Percentiles rank a stretch among this genome's conserved stretches.
Evolutionary conservation across 2,113 vertebrate species (phyloP).

Genomic region (Coryphaenoides rupestris): DNA sequence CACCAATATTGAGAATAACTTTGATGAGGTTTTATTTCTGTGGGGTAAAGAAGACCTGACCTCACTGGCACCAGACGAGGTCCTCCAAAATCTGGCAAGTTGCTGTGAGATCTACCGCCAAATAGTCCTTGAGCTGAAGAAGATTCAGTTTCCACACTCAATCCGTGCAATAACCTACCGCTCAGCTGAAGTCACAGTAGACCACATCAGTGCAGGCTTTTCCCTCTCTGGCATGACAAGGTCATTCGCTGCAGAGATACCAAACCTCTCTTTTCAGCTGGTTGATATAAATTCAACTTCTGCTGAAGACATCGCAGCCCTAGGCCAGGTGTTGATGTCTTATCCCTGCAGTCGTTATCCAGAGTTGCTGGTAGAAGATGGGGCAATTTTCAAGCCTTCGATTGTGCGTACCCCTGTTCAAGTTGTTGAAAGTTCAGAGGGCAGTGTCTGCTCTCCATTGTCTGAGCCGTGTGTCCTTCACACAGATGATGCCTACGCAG

Average conservation of each 20-base stretch:
- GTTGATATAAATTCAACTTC: conserved; percentile 73
- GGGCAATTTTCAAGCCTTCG: conserved; percentile 60
- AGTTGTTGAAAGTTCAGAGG: conserved; percentile 17
- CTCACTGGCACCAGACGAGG: conserved; percentile 42
- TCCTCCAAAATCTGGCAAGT: conserved; percentile 63
- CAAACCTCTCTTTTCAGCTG: conserved; percentile 76
- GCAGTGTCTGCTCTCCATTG: conserved; percentile 12
- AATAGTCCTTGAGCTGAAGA: conserved; percentile 70
- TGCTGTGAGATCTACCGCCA: conserved; percentile 79
- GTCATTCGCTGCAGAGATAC: conserved; percentile 72
- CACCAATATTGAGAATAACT: conserved; percentile 53
- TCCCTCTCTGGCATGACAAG: conserved; percentile 78
- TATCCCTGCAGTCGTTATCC: conserved; percentile 64
- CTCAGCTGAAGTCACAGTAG: conserved; percentile 70
- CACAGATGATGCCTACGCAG: conserved; percentile 68
- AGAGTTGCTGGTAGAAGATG: conserved; percentile 76
- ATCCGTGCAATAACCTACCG: conserved; percentile 76
- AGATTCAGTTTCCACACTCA: conserved; percentile 47
- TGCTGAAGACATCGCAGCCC: conserved; percentile 64
- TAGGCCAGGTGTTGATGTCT: conserved; percentile 69
- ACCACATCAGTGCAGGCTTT: conserved; percentile 77
- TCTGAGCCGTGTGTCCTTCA: conserved; percentile 65
- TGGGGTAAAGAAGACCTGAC: conserved; percentile 77
- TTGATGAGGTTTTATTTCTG: conserved; percentile 78
- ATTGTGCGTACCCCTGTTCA: conserved; percentile 63